A percentile compares a stretch with the other conserved stretches of the same genome.
phyloP scores from a whole-genome alignment of 2,797 vertebrate species.

The Saxicola maurus region DNA sequence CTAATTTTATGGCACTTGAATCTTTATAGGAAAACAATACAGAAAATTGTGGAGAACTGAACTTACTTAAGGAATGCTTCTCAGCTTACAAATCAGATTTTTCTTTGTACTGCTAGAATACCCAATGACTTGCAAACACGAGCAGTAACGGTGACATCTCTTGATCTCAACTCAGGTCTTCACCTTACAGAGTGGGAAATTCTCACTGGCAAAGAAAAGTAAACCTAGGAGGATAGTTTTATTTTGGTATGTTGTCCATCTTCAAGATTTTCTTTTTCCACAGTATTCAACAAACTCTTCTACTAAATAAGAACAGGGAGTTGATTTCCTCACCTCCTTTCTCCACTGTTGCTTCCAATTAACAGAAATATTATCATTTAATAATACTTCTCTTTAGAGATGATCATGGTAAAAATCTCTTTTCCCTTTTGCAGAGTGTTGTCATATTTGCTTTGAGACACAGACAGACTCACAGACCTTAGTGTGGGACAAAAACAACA shows the following conservation, averaged over 20 bases:
- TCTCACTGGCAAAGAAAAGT: background rate
- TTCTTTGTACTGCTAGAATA: background rate
- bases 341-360: background rate
- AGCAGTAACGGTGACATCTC: background rate
- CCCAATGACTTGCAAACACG: background rate
- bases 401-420: background rate
- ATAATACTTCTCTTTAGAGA: background rate
- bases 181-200: background rate
- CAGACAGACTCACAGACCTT: background rate
- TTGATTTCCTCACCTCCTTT: background rate
- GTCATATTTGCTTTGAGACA: background rate
- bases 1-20: background rate
- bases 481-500: fast-evolving
- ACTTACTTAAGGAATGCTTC: background rate
- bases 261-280: background rate
- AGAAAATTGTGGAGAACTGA: background rate
- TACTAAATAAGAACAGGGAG: background rate
- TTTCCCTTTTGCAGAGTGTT: background rate
- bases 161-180: background rate
- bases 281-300: background rate
- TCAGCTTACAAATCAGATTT: background rate
- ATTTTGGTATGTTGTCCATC: background rate
- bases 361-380: background rate
- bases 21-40: background rate
- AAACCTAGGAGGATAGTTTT: background rate